Conservation (phyloP, 1,140 invertebrate species). For the Orussus abietinus region DNA sequence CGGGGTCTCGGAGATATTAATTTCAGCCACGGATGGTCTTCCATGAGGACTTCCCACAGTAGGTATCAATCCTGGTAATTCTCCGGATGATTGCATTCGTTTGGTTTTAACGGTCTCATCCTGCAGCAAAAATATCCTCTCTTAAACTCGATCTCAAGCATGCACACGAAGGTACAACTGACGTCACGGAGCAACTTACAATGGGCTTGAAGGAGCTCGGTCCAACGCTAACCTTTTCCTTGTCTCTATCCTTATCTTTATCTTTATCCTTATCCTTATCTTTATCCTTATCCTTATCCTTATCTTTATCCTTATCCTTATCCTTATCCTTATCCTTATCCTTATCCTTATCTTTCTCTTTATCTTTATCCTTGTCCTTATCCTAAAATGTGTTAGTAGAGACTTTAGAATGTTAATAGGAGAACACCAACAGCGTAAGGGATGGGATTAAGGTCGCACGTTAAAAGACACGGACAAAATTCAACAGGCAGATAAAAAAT, state of each 20-base stretch:
- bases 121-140: slow-evolving; percentile 19
- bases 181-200: slow-evolving; percentile 35
- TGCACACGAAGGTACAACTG: background rate
- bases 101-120: slow-evolving; percentile 40
- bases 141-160: background rate
- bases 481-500: too few species aligned
- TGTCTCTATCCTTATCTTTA: too few species aligned
- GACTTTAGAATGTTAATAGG: slow-evolving; percentile 5
- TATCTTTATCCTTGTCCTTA: too few species aligned
- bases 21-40: slow-evolving; percentile 38
- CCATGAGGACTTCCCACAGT: slow-evolving; percentile 36
- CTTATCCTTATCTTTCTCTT: too few species aligned
- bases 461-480: background rate
- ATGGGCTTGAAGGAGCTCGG: slow-evolving; percentile 43
- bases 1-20: slow-evolving; percentile 38
- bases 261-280: too few species aligned
- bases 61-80: slow-evolving; percentile 27
- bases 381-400: slow-evolving; percentile 36
- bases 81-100: slow-evolving; percentile 41
- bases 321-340: too few species aligned
- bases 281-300: too few species aligned
- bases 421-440: too few species aligned
- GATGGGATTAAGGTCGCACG: background rate
- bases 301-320: too few species aligned
- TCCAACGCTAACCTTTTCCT: slow-evolving; percentile 39